Percentiles rank a stretch among this genome's conserved stretches.
Conservation (phyloP, 1,140 invertebrate species). For the Oreohelix idahoensis region DNA sequence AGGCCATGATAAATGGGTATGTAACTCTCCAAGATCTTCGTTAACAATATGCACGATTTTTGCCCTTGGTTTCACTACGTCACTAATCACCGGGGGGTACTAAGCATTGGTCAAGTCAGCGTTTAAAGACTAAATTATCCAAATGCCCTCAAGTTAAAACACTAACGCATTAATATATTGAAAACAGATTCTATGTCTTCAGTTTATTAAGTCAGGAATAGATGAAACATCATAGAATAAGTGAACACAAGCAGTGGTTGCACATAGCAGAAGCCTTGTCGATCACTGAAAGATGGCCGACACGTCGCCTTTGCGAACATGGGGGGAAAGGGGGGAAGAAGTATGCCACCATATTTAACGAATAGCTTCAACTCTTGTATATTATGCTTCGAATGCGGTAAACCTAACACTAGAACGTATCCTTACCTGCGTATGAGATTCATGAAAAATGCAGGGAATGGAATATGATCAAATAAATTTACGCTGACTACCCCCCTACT, state of each 20-base stretch:
- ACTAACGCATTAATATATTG: neutral
- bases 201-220: neutral
- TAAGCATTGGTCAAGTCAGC: slow-evolving; percentile 3
- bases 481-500: neutral
- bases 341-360: neutral
- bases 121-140: neutral
- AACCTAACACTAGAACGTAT: neutral
- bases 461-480: neutral
- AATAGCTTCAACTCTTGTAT: neutral
- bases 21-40: neutral
- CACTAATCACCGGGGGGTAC: slow-evolving; percentile 18
- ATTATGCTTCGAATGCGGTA: neutral
- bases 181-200: neutral
- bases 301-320: neutral
- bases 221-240: neutral
- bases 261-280: neutral
- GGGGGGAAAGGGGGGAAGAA: slow-evolving; percentile 13
- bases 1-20: neutral
- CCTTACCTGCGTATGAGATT: slow-evolving; percentile 33
- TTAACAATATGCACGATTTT: neutral
- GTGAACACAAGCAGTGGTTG: neutral
- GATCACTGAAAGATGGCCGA: slow-evolving; percentile 35
- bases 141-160: neutral
- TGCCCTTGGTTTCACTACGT: slow-evolving; percentile 7
- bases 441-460: slow-evolving; percentile 11